These are phyloP conservation scores for Phenganax subtilis DNA, from an alignment of 92 coral and sea anemone species.

Conservation along the genomic window DNA sequence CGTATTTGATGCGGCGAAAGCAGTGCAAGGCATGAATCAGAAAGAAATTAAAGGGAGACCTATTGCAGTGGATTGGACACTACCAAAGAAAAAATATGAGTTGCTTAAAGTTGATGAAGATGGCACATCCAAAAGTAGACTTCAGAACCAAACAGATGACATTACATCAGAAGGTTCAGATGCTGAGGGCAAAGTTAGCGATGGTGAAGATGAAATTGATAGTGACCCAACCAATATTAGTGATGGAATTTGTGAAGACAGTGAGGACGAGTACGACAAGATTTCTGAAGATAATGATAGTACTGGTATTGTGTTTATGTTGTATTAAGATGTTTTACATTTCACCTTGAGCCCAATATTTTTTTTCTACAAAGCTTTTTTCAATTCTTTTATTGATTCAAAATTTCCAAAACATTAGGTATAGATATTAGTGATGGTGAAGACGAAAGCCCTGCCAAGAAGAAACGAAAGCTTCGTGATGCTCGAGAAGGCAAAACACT, in stretches of 20 bases:
- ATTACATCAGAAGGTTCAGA: slow-evolving; percentile 12
- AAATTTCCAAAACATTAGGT: background rate
- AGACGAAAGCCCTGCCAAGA: slow-evolving; percentile 13
- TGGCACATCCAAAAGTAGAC: background rate
- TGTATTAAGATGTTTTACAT: too few species aligned
- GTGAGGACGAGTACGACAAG: slow-evolving; percentile 12
- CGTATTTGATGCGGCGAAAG: slow-evolving; percentile 88
- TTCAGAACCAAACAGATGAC: slow-evolving; percentile 9
- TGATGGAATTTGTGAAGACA: slow-evolving; percentile 20
- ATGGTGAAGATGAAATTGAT: background rate
- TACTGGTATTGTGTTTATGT: background rate
- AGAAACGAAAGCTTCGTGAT: slow-evolving; percentile 61
- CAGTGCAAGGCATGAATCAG: slow-evolving; percentile 68
- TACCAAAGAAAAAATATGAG: slow-evolving; percentile 62
- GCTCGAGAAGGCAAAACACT: slow-evolving; percentile 84
- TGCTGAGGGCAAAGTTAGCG: slow-evolving; percentile 19
- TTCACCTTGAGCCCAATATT: too few species aligned
- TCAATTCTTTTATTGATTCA: too few species aligned
- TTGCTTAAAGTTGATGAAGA: slow-evolving; percentile 41
- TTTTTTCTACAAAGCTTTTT: too few species aligned
- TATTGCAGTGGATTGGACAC: slow-evolving; percentile 90
- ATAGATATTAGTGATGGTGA: slow-evolving; percentile 35
- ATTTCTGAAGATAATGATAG: background rate
- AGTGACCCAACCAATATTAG: slow-evolving; percentile 1
- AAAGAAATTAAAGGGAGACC: slow-evolving; percentile 81